phyloP scores from a whole-genome alignment of 2,797 vertebrate species.

The Hafferia zeledoni region DNA sequence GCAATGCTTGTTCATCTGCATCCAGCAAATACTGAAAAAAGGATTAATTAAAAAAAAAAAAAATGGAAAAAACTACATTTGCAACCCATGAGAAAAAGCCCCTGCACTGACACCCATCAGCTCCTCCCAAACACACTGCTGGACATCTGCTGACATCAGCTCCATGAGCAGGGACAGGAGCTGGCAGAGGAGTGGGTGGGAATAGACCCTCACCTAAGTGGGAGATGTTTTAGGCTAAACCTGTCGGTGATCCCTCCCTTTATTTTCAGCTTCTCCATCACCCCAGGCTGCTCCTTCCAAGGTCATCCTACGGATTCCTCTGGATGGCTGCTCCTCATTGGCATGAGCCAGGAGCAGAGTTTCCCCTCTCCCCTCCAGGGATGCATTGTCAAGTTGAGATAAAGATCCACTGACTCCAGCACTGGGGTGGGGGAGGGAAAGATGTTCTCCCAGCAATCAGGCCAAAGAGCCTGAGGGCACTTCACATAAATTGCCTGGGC shows the following conservation, averaged over 20 bases:
- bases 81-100: neutral
- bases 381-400: neutral
- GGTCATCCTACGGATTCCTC: neutral
- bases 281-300: neutral
- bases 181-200: neutral
- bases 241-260: rapidly evolving
- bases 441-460: neutral
- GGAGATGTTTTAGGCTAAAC: neutral
- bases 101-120: neutral
- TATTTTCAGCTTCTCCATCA: neutral
- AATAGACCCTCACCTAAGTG: neutral
- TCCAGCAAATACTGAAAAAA: conserved; percentile 8
- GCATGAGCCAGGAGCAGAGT: neutral
- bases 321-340: neutral
- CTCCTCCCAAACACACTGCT: neutral
- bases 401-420: neutral
- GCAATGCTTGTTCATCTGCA: rapidly evolving
- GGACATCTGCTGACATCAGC: neutral
- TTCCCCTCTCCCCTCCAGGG: neutral
- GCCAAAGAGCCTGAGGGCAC: neutral
- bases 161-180: neutral
- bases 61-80: neutral
- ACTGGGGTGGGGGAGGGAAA: neutral
- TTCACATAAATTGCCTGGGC: rapidly evolving
- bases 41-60: neutral